Conservation (phyloP, 35 echinoderm and acorn worm genomes). For the Diadema setosum region DNA sequence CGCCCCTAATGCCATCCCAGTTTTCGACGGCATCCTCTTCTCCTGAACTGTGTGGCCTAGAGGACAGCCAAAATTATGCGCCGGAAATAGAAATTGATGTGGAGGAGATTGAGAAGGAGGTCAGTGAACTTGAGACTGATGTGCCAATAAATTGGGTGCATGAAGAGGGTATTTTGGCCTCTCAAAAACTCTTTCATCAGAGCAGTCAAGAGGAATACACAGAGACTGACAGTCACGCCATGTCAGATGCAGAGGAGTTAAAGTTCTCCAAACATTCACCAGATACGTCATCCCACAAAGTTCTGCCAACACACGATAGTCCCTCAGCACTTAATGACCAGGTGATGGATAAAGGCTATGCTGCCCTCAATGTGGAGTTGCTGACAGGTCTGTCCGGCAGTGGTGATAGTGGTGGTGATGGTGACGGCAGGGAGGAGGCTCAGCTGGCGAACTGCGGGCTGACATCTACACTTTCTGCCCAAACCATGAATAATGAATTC, state of each 20-base stretch:
- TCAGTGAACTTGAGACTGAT: neutral
- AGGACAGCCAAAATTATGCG: neutral
- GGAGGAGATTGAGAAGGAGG: neutral
- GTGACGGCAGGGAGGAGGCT: neutral
- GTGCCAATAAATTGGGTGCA: neutral
- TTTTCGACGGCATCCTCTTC: neutral
- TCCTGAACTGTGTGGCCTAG: neutral
- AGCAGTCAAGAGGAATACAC: constrained; percentile 5
- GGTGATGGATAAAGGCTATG: neutral
- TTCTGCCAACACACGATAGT: too few relatives aligned
- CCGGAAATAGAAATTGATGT: constrained; percentile 6
- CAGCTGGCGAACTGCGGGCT: neutral
- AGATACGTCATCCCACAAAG: too few relatives aligned
- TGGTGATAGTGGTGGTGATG: neutral
- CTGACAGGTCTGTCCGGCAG: neutral
- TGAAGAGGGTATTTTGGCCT: neutral
- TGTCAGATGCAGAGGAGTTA: neutral
- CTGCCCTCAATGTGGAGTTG: neutral
- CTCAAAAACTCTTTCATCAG: neutral
- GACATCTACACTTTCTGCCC: neutral
- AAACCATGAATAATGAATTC: constrained; percentile 24
- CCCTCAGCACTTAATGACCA: neutral
- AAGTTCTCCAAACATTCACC: too few relatives aligned
- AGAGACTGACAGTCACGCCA: neutral
- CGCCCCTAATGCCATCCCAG: neutral